These are phyloP conservation scores for Cisticola juncidis DNA, from an alignment of 2,113 vertebrate species.

Conservation along the genomic window DNA sequence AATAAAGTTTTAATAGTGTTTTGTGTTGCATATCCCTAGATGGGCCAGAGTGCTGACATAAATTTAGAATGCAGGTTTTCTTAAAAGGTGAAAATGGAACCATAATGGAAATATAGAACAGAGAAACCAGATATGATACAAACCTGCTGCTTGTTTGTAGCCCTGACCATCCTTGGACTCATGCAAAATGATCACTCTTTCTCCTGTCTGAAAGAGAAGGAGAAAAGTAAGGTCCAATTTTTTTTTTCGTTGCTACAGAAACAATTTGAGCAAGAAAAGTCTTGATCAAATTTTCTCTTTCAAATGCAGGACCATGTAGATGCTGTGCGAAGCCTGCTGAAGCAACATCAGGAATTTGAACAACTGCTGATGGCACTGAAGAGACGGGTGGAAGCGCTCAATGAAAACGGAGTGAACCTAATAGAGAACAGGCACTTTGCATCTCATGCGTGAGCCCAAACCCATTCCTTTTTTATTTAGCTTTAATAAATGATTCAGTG, in stretches of 20 bases:
- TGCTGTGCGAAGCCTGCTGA: conserved; percentile 77
- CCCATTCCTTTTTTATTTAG: not conserved
- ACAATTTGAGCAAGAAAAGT: not conserved
- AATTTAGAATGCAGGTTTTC: not conserved
- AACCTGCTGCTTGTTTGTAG: not conserved
- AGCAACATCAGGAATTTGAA: conserved; percentile 81
- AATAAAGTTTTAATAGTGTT: not conserved
- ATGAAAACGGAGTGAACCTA: conserved; percentile 71
- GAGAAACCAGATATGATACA: not conserved
- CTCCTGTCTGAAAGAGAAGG: not conserved
- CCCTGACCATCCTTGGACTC: not conserved
- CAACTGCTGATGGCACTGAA: conserved; percentile 75
- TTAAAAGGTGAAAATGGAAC: not conserved
- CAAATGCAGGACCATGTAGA: conserved; percentile 79
- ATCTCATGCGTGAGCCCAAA: conserved; percentile 63
- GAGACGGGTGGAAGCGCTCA: conserved; percentile 71
- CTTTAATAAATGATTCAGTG: not conserved
- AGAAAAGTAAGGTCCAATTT: not conserved
- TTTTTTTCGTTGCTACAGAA: not conserved
- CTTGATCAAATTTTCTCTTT: not conserved
- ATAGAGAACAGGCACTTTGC: conserved; percentile 71
- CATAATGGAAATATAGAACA: not conserved
- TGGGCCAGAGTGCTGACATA: not conserved
- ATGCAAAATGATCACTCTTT: not conserved
- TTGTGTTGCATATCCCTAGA: not conserved